Evolutionary conservation across 1,140 invertebrate species (phyloP).

Genomic region (Sitobion miscanthi): DNA sequence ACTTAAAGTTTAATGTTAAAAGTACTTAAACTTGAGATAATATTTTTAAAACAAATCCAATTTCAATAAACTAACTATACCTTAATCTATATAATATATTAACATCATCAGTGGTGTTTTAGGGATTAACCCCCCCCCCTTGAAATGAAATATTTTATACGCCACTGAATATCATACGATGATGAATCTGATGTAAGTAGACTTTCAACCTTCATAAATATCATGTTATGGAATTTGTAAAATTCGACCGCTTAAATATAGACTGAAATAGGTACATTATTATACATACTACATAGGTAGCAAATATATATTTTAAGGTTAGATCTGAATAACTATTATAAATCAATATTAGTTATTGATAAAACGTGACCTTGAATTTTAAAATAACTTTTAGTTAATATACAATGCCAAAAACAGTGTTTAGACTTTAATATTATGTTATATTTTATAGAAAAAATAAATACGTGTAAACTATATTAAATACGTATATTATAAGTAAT

Average conservation of each 20-base stretch:
- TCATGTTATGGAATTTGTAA: not conserved
- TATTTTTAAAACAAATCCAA: not conserved
- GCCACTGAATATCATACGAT: not conserved
- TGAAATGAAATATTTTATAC: too few species aligned
- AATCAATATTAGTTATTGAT: not conserved
- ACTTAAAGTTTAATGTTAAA: not conserved
- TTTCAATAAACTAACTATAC: not conserved
- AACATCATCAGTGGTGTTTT: too few species aligned
- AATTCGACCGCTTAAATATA: not conserved
- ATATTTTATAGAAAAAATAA: not conserved
- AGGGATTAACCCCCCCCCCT: too few species aligned
- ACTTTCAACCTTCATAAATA: not conserved
- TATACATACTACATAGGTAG: not conserved
- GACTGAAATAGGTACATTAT: not conserved
- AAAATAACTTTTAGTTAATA: not conserved
- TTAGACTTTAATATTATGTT: not conserved
- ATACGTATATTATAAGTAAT: not conserved
- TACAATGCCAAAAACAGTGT: not conserved
- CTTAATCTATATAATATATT: not conserved
- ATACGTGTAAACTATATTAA: not conserved
- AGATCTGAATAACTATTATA: not conserved
- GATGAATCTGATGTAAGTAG: not conserved
- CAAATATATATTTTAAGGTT: not conserved
- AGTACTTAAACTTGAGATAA: not conserved
- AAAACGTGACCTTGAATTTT: not conserved